Evolutionary conservation across 2,888 invertebrate species (phyloP).

Genomic region (Pristionchus japonicus): DNA sequence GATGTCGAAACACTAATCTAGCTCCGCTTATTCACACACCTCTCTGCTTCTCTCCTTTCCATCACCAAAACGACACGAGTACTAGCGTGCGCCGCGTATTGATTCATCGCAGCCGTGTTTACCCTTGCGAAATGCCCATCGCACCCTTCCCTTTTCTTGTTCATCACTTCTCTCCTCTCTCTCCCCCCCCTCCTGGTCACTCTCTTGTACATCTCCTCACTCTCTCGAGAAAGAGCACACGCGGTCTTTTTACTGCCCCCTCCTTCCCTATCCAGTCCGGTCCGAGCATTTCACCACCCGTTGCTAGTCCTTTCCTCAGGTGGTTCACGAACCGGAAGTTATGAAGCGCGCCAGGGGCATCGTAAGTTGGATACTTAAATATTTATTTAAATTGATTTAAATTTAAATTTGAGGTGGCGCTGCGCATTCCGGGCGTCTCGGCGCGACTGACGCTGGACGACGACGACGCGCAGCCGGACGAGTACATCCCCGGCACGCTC

Average conservation of each 20-base stretch:
- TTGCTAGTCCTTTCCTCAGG: not conserved
- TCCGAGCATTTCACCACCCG: conserved; percentile 10
- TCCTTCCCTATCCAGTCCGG: not conserved
- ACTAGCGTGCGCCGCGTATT: not conserved
- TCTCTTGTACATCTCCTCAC: not conserved
- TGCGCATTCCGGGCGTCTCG: conserved; percentile 55
- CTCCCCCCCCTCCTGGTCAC: not conserved
- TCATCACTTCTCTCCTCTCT: not conserved
- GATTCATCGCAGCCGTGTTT: conserved; percentile 25
- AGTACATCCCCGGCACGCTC: conserved; percentile 61
- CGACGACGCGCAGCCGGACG: conserved; percentile 42
- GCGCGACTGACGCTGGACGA: conserved; percentile 55
- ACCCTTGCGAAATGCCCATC: conserved; percentile 42
- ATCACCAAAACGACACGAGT: not conserved
- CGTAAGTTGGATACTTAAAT: not conserved
- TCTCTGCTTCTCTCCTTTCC: not conserved
- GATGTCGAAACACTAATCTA: not conserved
- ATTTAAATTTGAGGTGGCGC: conserved; percentile 49
- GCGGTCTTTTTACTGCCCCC: not conserved
- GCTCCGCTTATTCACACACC: not conserved
- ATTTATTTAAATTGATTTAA: not conserved
- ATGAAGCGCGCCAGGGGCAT: conserved; percentile 26
- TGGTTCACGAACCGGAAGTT: not conserved
- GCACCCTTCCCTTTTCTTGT: not conserved
- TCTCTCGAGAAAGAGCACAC: not conserved